phyloP scores from a whole-genome alignment of 2,797 vertebrate genomes.

The Intellagama lesueurii region DNA sequence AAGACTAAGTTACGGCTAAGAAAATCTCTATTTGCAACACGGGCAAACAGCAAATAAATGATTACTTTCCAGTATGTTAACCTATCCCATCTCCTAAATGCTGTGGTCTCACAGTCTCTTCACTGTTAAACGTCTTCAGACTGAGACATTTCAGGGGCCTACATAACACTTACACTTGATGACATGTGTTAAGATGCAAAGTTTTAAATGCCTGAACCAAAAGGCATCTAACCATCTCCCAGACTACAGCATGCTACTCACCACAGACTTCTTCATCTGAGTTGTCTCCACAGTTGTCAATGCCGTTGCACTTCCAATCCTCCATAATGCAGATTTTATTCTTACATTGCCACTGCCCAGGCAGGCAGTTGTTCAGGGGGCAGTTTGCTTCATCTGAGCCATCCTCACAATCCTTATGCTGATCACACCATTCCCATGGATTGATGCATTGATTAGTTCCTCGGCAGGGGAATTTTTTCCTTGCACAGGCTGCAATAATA shows the following conservation, averaged over 20 bases:
- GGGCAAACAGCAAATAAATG: background rate
- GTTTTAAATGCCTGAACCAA: background rate
- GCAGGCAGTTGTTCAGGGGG: constrained; percentile 76
- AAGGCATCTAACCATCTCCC: background rate
- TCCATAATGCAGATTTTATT: constrained; percentile 83
- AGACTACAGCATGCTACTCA: constrained; percentile 62
- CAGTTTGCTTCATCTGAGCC: constrained; percentile 85
- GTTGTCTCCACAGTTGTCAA: constrained; percentile 85
- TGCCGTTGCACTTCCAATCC: constrained; percentile 82
- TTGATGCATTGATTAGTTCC: constrained; percentile 81
- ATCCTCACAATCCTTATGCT: constrained; percentile 80
- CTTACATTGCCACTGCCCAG: constrained; percentile 86
- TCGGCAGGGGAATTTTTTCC: constrained; percentile 80
- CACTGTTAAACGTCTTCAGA: background rate
- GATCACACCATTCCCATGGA: constrained; percentile 80
- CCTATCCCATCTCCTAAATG: background rate
- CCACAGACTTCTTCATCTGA: constrained; percentile 88
- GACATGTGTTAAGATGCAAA: too few relatives aligned
- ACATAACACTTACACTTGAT: too few relatives aligned
- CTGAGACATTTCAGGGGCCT: too few relatives aligned
- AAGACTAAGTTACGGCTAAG: background rate
- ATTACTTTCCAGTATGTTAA: background rate
- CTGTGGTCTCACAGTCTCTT: background rate
- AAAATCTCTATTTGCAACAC: background rate
- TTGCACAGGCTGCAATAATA: constrained; percentile 73